Evolutionary conservation across 2,113 vertebrate species (phyloP), one percentile per base, ranked within the genome.

Genomic region (Phrynosoma blainvillii): DNA sequence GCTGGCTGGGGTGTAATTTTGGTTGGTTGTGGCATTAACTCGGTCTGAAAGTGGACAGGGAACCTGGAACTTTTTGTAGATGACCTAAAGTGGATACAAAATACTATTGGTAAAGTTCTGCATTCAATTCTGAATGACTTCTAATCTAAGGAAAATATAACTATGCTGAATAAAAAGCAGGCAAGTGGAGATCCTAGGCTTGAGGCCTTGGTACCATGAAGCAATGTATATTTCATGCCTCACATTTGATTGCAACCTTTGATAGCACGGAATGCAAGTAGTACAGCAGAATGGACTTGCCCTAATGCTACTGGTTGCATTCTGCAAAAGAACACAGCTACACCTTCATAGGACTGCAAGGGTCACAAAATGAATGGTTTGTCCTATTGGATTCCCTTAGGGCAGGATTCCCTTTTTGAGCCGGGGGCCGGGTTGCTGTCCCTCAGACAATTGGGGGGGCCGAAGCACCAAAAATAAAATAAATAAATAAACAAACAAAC

Each of bases 21-120:
- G n/a, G 89, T 96, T 97, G 56, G 93, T 83, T 0, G 98, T 98
- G 87, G 74, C 7, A 85, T 99, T 99, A 78, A 79, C 40, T 82
- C 77, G 96, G 88, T 96, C 96, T 0, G 93, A 95, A 59, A 99
- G 97, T 0, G 98, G 98, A 91, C 99, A 99, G 4, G 97, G 95
- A 84, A 99, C 97, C 88, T 98, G 98, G 86, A 99, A 99, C 95
- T 97, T 99, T 95, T 99, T 99, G 92, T 98, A 99, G 94, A 98
- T 99, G 62, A 99, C 99, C 99, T 99, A 91, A n/a, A 12, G 2
- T 40, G 14, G 18, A 16, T 0, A 79, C 1, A n/a, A 62, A 25
- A 12, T 76, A 14, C 11, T 0, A 36, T 92, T 74, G 83, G 59
- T 0, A 0, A 8, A 23, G 0, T 0, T 62, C 5, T 3, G 21